Evolutionary conservation across 2,113 vertebrate genomes (phyloP).

Genomic region (Pundamilia nyererei): DNA sequence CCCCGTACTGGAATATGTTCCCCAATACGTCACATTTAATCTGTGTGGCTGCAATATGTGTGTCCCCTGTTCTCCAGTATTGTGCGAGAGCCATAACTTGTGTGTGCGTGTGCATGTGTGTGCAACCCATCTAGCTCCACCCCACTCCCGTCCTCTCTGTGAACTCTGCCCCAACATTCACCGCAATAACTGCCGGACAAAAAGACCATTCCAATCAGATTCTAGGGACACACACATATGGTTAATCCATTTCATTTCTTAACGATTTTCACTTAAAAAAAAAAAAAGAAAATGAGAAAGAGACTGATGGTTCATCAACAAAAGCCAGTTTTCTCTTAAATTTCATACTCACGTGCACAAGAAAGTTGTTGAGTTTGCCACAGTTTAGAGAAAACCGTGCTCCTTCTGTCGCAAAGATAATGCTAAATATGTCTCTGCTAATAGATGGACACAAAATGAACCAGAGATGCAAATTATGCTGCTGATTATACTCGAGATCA

Average conservation of each 20-base stretch:
- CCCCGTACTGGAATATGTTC: background rate
- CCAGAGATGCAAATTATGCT: background rate
- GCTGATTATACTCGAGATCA: background rate
- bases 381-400: background rate
- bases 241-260: background rate
- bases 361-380: background rate
- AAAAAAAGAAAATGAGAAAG: background rate
- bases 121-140: background rate
- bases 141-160: slow-evolving; percentile 40
- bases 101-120: background rate
- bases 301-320: background rate
- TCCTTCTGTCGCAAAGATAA: background rate
- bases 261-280: background rate
- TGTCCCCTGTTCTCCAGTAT: background rate
- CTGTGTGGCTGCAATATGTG: background rate
- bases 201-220: slow-evolving; percentile 7
- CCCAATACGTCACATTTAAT: background rate
- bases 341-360: background rate
- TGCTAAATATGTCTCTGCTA: background rate
- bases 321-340: background rate
- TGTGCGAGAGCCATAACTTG: background rate
- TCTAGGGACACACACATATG: background rate
- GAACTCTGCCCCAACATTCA: slow-evolving; percentile 39
- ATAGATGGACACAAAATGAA: background rate
- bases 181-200: slow-evolving; percentile 1